Percentiles rank a stretch among this genome's conserved stretches.
phyloP scores from a whole-genome alignment of 1,140 invertebrate species.

The Acarapis woodi region DNA sequence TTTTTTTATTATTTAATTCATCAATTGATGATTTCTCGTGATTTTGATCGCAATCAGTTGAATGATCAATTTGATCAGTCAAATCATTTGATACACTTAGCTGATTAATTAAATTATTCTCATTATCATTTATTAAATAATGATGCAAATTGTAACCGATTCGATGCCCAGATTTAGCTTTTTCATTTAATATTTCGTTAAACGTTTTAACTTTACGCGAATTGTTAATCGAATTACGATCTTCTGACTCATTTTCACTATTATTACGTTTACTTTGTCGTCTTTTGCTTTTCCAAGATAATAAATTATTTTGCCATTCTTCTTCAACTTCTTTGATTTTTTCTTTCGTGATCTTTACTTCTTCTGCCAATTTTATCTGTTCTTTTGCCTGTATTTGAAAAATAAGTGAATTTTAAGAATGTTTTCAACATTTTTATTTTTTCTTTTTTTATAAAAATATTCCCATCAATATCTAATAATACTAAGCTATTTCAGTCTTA shows the following conservation, averaged over 20 bases:
- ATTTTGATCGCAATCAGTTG: not conserved
- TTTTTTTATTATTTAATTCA: not conserved
- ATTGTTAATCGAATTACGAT: conserved; percentile 23
- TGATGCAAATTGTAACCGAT: conserved; percentile 10
- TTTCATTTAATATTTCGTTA: conserved; percentile 70
- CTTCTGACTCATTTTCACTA: conserved; percentile 43
- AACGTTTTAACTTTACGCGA: conserved; percentile 54
- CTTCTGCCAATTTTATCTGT: conserved; percentile 14
- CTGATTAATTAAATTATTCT: not conserved
- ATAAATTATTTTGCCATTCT: conserved; percentile 37
- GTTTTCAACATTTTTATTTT: not conserved
- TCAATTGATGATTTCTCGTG: not conserved
- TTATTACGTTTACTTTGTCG: conserved; percentile 28
- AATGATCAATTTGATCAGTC: not conserved
- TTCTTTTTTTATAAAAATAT: not conserved
- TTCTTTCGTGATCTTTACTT: conserved; percentile 14
- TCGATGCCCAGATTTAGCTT: conserved; percentile 8
- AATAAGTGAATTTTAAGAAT: not conserved
- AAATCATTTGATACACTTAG: not conserved
- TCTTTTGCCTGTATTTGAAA: conserved; percentile 12
- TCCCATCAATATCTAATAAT: not conserved
- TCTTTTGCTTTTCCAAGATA: conserved; percentile 70
- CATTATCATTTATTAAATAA: conserved; percentile 4
- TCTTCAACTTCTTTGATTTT: conserved; percentile 15
- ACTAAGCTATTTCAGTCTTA: not conserved